Percentiles rank a stretch among this genome's conserved stretches.
Evolutionary conservation across 2,888 invertebrate species (phyloP).

Genomic region (Mechanitis messenoides): DNA sequence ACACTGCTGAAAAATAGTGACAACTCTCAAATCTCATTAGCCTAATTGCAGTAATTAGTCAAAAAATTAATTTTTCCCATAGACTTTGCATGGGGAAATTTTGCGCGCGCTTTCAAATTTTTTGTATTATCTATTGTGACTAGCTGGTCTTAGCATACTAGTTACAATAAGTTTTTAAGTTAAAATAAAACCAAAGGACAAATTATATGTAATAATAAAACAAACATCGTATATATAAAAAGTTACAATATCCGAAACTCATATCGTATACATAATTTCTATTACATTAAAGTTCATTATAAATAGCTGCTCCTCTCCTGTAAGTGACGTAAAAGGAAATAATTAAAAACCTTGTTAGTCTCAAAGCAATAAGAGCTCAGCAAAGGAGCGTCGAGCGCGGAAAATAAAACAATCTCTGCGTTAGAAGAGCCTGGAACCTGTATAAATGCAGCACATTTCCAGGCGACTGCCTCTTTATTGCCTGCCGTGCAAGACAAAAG

Average conservation of each 20-base stretch:
- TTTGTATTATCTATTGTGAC: too few relatives aligned
- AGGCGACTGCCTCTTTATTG: slow-evolving; percentile 69
- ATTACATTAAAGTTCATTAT: slow-evolving; percentile 4
- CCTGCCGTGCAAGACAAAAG: slow-evolving; percentile 65
- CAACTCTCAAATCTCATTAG: too few relatives aligned
- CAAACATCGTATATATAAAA: too few relatives aligned
- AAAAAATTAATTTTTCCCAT: too few relatives aligned
- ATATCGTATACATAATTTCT: neutral
- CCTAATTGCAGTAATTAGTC: too few relatives aligned
- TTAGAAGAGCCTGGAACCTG: slow-evolving; percentile 50
- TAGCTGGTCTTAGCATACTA: too few relatives aligned
- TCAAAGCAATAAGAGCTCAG: slow-evolving; percentile 62
- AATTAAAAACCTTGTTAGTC: slow-evolving; percentile 75
- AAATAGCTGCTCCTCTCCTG: slow-evolving; percentile 36
- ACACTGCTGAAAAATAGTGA: too few relatives aligned
- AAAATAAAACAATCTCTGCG: slow-evolving; percentile 58
- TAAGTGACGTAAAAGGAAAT: slow-evolving; percentile 72
- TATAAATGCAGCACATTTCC: slow-evolving; percentile 70
- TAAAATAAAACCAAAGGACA: too few relatives aligned
- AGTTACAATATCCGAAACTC: neutral
- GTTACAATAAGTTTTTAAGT: too few relatives aligned
- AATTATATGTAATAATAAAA: too few relatives aligned
- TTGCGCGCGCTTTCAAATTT: too few relatives aligned
- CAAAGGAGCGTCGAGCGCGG: slow-evolving; percentile 60
- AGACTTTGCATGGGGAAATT: too few relatives aligned